phyloP scores from a whole-genome alignment of 2,888 invertebrate species.

The Agonopterix heracliana region DNA sequence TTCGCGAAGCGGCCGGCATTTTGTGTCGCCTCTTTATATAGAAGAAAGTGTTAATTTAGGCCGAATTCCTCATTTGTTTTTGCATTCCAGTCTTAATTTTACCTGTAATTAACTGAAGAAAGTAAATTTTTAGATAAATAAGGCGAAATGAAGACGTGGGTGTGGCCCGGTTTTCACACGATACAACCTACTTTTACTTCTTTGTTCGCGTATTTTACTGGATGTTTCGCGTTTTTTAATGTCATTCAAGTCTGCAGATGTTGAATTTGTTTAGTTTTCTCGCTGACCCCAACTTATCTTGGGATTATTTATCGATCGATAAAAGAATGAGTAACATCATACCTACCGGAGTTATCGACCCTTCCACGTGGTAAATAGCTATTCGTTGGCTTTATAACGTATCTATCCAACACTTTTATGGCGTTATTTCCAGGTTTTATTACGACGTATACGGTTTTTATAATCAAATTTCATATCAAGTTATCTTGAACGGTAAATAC shows the following conservation, averaged over 20 bases:
- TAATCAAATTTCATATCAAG: neutral
- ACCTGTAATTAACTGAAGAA: neutral
- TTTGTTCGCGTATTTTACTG: constrained; percentile 4
- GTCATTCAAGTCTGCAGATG: constrained; percentile 2
- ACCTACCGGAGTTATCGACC: constrained; percentile 6
- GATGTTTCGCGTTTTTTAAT: neutral
- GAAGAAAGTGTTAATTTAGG: constrained; percentile 14
- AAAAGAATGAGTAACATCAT: constrained; percentile 7
- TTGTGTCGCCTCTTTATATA: constrained; percentile 50
- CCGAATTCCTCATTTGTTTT: constrained; percentile 3
- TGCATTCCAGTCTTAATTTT: neutral
- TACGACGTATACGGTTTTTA: neutral
- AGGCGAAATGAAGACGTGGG: constrained; percentile 3
- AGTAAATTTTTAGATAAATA: neutral
- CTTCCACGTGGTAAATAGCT: constrained; percentile 37
- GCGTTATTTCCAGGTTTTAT: neutral
- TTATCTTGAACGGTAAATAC: constrained; percentile 1
- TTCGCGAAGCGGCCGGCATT: constrained; percentile 61
- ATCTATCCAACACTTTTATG: constrained; percentile 11
- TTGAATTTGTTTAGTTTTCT: constrained; percentile 11
- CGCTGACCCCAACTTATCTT: constrained; percentile 20
- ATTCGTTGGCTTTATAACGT: constrained; percentile 21
- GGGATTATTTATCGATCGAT: constrained; percentile 29
- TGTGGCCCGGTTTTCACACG: constrained; percentile 7
- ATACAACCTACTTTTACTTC: constrained; percentile 4